These are phyloP conservation scores for Toxonevra muliebris DNA, from an alignment of 2,888 invertebrate species.

Conservation along the genomic window DNA sequence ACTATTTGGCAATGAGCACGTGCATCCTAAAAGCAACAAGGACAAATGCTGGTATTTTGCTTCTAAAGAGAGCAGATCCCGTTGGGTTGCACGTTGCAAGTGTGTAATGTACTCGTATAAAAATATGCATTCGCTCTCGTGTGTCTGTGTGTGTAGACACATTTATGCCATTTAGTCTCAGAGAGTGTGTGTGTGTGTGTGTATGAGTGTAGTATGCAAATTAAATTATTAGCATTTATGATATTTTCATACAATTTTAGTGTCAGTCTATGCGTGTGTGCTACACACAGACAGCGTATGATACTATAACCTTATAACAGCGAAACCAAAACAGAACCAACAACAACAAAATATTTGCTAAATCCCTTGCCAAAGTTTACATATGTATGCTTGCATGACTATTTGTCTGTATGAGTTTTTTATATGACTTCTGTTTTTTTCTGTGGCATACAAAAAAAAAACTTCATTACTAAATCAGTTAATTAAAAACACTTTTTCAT, in stretches of 20 bases:
- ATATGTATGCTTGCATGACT: background rate
- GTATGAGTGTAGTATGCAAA: constrained; percentile 38
- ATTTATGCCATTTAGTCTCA: constrained; percentile 29
- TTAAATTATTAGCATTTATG: constrained; percentile 50
- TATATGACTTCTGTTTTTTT: constrained; percentile 4
- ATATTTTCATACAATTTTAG: constrained; percentile 29
- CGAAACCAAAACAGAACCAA: background rate
- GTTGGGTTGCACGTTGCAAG: no score
- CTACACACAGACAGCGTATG: no score
- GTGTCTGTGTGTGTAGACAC: no score
- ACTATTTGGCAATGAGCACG: no score
- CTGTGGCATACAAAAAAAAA: constrained; percentile 20
- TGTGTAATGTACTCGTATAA: no score
- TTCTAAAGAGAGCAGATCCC: no score
- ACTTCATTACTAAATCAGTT: constrained; percentile 53
- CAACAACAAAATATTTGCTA: background rate
- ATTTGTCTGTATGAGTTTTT: background rate
- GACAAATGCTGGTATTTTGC: no score
- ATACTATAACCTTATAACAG: no score
- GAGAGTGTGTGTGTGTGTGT: no score
- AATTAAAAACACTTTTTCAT: constrained; percentile 56
- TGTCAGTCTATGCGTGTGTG: no score
- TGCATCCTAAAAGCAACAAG: no score
- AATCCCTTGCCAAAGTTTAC: background rate
- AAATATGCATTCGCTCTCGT: background rate